phyloP scores from a whole-genome alignment of 2,888 invertebrate genomes.

The Busseola fusca region DNA sequence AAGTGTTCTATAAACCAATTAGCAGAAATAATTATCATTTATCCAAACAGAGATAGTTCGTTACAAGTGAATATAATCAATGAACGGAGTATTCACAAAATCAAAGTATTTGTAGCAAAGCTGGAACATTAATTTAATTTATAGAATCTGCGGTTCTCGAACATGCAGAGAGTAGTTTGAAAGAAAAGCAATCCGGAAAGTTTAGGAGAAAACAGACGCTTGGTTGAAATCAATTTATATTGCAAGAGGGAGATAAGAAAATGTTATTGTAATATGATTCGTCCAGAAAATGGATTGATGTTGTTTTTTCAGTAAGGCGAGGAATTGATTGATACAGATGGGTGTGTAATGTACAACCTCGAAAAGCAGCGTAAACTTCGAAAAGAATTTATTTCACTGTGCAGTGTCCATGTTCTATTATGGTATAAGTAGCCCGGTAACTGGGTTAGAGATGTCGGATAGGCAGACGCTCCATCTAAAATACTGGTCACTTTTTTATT shows the following conservation, averaged over 20 bases:
- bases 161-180: conserved; percentile 20
- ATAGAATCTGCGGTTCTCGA: conserved; percentile 13
- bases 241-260: conserved; percentile 20
- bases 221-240: conserved; percentile 37
- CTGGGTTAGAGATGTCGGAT: not conserved
- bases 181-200: conserved; percentile 52
- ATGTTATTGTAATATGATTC: conserved; percentile 17
- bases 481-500: not conserved
- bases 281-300: conserved; percentile 8
- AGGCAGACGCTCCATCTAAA: not conserved
- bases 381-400: not conserved
- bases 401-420: not conserved
- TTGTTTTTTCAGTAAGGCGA: conserved; percentile 6
- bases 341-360: not conserved
- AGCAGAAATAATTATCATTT: not conserved
- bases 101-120: conserved; percentile 4
- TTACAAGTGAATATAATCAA: not conserved
- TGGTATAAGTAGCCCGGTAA: not conserved
- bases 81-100: conserved; percentile 1
- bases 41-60: not conserved
- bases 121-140: conserved; percentile 25
- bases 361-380: not conserved
- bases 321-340: conserved; percentile 4
- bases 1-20: not conserved
- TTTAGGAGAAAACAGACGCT: conserved; percentile 26